A percentile compares a stretch with the other conserved stretches of the same genome.
phyloP scores from a whole-genome alignment of 1,140 invertebrate genomes.

The Melanaphis sacchari region DNA sequence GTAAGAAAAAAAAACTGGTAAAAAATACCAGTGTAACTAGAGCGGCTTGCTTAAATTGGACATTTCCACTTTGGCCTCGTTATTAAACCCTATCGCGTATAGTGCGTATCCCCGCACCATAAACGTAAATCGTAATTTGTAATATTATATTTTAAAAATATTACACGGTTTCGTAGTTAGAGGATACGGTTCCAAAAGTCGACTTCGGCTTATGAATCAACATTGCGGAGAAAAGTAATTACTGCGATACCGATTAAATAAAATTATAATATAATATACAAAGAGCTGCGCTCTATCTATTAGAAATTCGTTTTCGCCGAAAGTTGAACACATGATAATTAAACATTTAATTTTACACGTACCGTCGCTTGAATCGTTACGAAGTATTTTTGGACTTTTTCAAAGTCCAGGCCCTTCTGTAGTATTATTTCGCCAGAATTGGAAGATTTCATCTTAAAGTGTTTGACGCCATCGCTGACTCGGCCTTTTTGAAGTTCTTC shows the following conservation, averaged over 20 bases:
- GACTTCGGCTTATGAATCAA: background rate
- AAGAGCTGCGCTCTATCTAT: background rate
- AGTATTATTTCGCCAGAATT: conserved; percentile 90
- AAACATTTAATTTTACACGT: conserved; percentile 66
- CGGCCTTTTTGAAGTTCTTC: conserved; percentile 66
- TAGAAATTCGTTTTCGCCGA: background rate
- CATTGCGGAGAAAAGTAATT: background rate
- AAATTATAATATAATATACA: background rate
- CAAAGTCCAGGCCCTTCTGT: conserved; percentile 87
- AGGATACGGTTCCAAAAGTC: background rate
- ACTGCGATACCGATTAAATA: background rate
- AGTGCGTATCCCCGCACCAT: background rate
- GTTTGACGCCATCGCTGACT: conserved; percentile 80
- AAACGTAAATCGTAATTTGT: background rate
- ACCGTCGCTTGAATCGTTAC: conserved; percentile 89
- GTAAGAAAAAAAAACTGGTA: background rate
- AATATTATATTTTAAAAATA: conserved; percentile 2
- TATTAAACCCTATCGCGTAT: conserved; percentile 9
- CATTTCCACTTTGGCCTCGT: conserved; percentile 51
- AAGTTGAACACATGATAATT: background rate
- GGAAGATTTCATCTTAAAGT: conserved; percentile 84
- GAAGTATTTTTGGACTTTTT: conserved; percentile 86
- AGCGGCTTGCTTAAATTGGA: conserved; percentile 54
- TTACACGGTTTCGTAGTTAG: background rate
- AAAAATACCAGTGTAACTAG: conserved; percentile 44